These are phyloP conservation scores for Tipula vernalis DNA, from an alignment of 2,888 invertebrate species.

Conservation along the genomic window DNA sequence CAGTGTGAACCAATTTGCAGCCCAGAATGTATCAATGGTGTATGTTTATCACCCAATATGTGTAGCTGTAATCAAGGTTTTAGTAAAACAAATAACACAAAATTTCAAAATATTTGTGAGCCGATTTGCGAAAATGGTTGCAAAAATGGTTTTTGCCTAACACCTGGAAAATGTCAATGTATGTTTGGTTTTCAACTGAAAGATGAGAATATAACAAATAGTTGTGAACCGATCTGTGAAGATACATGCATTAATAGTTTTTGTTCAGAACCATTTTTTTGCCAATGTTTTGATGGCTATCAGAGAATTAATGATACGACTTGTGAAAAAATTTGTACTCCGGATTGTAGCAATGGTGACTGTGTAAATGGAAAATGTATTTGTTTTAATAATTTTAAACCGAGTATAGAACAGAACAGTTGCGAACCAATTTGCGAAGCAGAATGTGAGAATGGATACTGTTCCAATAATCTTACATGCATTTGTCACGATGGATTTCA, in stretches of 20 bases:
- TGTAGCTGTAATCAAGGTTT: constrained; percentile 45
- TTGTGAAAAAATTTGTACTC: constrained; percentile 4
- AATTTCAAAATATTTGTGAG: constrained; percentile 12
- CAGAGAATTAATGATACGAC: background rate
- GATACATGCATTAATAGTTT: constrained; percentile 33
- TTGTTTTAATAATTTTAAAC: constrained; percentile 8
- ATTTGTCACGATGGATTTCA: constrained; percentile 13
- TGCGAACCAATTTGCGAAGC: constrained; percentile 10
- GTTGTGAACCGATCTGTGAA: constrained; percentile 31
- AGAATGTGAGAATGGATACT: constrained; percentile 21
- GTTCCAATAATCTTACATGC: constrained; percentile 23
- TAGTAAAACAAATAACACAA: constrained; percentile 14
- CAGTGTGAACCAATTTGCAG: constrained; percentile 29
- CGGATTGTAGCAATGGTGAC: constrained; percentile 18
- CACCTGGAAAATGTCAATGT: constrained; percentile 23
- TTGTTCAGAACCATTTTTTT: constrained; percentile 43
- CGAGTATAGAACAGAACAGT: background rate
- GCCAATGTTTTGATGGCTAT: constrained; percentile 41
- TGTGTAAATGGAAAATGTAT: constrained; percentile 24
- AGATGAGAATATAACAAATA: constrained; percentile 17
- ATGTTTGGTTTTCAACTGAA: constrained; percentile 19
- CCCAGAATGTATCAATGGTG: constrained; percentile 29
- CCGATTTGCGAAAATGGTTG: constrained; percentile 22
- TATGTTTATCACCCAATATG: constrained; percentile 38
- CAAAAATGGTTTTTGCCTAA: constrained; percentile 24